These are phyloP conservation scores for Thomomys bottae DNA, from an alignment of 2,113 vertebrate species.

Conservation along the genomic window DNA sequence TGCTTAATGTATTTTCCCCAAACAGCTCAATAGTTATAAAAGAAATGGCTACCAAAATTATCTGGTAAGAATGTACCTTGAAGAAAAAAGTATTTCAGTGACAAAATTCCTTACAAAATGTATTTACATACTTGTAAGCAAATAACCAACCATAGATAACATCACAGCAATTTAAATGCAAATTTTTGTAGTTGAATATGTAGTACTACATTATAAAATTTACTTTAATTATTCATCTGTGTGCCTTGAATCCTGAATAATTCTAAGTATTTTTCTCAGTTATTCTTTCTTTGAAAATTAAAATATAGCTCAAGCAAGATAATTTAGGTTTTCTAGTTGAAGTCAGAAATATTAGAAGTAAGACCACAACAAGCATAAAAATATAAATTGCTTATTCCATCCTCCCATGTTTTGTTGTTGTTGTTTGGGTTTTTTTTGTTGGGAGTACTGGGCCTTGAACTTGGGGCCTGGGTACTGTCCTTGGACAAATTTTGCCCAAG, in stretches of 20 bases:
- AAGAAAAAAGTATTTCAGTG: neutral
- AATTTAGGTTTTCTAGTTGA: neutral
- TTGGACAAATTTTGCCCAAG: no score
- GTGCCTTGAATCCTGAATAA: neutral
- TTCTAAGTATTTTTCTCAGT: neutral
- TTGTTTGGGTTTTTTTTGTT: no score
- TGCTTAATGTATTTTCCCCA: neutral
- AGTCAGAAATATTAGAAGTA: slow-evolving; percentile 22
- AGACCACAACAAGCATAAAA: neutral
- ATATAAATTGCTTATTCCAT: neutral
- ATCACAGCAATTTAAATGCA: neutral
- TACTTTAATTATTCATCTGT: neutral
- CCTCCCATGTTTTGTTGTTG: no score
- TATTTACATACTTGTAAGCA: neutral
- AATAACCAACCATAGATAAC: neutral
- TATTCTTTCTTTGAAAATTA: neutral
- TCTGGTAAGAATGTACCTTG: neutral
- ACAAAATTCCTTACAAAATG: neutral
- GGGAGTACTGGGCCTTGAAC: no score
- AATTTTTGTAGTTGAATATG: neutral
- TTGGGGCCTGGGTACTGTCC: no score
- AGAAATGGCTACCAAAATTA: neutral
- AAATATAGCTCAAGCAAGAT: neutral
- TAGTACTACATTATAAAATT: neutral
- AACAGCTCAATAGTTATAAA: neutral